A percentile compares a stretch with the other conserved stretches of the same genome.
phyloP scores from a whole-genome alignment of 2,888 invertebrate genomes.

The Caenorhabditis doughertyi region DNA sequence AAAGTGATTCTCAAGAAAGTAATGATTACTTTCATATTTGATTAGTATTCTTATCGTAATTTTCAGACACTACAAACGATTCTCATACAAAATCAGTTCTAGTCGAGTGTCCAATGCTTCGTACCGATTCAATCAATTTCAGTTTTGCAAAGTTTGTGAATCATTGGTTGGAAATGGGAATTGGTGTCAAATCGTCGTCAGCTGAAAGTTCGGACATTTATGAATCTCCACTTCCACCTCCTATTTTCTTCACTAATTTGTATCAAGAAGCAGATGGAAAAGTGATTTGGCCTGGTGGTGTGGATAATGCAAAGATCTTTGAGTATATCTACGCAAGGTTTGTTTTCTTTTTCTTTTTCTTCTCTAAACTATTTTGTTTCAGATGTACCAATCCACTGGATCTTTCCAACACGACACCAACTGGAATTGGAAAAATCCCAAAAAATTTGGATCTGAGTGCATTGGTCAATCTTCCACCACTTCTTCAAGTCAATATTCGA shows the following conservation, averaged over 20 bases:
- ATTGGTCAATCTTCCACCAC: constrained; percentile 34
- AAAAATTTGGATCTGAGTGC: constrained; percentile 38
- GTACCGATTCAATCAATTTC: constrained; percentile 98
- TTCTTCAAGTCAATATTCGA: constrained; percentile 53
- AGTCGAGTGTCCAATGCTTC: constrained; percentile 88
- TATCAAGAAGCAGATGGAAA: constrained; percentile 85
- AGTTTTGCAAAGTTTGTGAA: constrained; percentile 95
- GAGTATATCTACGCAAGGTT: constrained; percentile 87
- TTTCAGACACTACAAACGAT: not conserved
- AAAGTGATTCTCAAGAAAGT: not conserved
- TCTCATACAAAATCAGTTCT: not conserved
- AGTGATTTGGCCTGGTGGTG: constrained; percentile 98
- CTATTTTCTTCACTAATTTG: constrained; percentile 48
- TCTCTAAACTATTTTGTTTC: not conserved
- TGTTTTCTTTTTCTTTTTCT: not conserved
- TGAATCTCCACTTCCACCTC: constrained; percentile 83
- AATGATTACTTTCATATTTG: not conserved
- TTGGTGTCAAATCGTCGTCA: constrained; percentile 84
- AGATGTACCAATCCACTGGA: constrained; percentile 48
- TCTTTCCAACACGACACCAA: constrained; percentile 8
- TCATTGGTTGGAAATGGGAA: constrained; percentile 93
- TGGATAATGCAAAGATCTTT: constrained; percentile 95
- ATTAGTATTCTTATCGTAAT: not conserved
- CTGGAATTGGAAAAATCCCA: constrained; percentile 46
- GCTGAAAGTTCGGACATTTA: constrained; percentile 90